Base-by-base conservation (phyloP, 2,113 vertebrate species). In the Actenoides lindsayi region DNA sequence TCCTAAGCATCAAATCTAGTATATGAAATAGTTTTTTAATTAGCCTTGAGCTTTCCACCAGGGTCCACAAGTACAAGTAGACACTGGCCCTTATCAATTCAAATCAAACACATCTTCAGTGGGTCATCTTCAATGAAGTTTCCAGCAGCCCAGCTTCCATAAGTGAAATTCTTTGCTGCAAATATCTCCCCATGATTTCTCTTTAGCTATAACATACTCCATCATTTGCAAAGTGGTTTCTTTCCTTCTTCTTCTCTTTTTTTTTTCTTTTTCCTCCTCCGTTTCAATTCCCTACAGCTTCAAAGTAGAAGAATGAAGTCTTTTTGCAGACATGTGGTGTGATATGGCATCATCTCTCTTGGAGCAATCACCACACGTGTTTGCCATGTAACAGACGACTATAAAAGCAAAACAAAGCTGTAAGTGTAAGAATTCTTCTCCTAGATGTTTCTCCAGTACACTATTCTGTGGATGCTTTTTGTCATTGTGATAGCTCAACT, bases 351-450 rank as follows among this genome's bases (percentile, higher is more conserved):
- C 20, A 4, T 76, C 53, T 91, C 21, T 79, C 73, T 54, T 68
- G 28, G 53, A 93, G 83, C 79, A 88, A 53, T 37, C 5, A 3
- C 11, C 54, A 37, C 23, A 4, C 21, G 31, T 82, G 30, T 74
- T 87, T 80, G n/a, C 73, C n/a, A 2, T 44, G 33, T 84, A 64
- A 78, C 60, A 93, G 78, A 41, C 50, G 76, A 57, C 48, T 54
- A 23, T 42, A 92, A 89, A 94, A 74, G 44, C 53, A 82, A 93
- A 92, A 65, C 54, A 90, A 76, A 91, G 54, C 63, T 83, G 50
- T 17, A 77, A 81, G 53, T 64, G 9, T 35, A 78, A 62, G 51
- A 91, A 28, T 16, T 57, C 48, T 86, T 81, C 54, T 87, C 27
- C 44, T 80, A 62, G 46, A 17, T 89, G 11, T 91, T 95, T 89